Base-by-base conservation (phyloP, 2,113 vertebrate species). In the Myxocyprinus asiaticus region DNA sequence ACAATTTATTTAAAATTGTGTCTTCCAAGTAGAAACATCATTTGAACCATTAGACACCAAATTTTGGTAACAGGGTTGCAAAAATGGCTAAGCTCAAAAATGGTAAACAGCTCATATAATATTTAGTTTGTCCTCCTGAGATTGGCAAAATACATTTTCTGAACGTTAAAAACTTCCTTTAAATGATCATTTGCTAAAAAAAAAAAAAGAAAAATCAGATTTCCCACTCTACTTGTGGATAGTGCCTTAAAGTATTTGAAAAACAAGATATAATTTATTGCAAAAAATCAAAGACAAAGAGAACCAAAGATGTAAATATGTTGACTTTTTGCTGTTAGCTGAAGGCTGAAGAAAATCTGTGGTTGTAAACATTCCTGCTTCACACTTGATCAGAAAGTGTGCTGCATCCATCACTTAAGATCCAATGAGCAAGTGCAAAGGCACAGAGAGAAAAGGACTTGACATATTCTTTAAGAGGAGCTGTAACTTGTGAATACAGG, bases 281-380 rank as follows among this genome's bases (percentile, higher is more conserved):
- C 44, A 11, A 42, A 71, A 79, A 73, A 79, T 48, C 48, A n/a
- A 59, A 59, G 70, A 7, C 62, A 59, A 50, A 45, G 53, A 80
- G 70, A 14, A 14, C 51, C 9, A 53, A 53, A 53, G 70, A 63
- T 14, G 72, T 56, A 17, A 43, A 42, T 53, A 66, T 51, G 47
- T 53, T 15, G 78, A 43, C 22, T 33, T 33, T 33, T 33, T 33
- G 22, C 9, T 66, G 67, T 61, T 5, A 6, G n/a, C 15, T 10
- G 8, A 48, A 47, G 66, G 12, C 66, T 51, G 4, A 50, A 68
- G 51, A 66, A 75, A 69, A 81, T 81, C 72, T 76, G 22, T 76
- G 79, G 53, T 64, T 45, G 69, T 63, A 79, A 44, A 76, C 77
- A 79, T 14, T 63, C 22, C 3, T 33, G 22, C 22, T 33, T 33